Evolutionary conservation across 2,888 invertebrate genomes (phyloP).

Genomic region (Drosophila testacea): DNA sequence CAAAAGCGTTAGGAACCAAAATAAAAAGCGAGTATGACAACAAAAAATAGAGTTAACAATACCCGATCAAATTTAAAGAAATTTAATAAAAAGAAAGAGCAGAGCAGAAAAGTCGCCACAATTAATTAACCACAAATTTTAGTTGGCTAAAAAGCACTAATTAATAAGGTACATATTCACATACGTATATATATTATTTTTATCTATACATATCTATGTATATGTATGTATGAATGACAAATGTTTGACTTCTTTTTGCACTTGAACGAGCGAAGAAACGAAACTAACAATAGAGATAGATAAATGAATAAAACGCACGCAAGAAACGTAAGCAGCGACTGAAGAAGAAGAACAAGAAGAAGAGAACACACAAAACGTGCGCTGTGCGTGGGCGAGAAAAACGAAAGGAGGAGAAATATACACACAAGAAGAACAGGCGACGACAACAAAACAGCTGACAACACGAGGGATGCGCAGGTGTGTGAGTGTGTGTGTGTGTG

Average conservation of each 20-base stretch:
- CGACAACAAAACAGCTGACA: conserved; percentile 41
- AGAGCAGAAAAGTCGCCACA: conserved; percentile 12
- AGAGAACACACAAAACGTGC: conserved; percentile 37
- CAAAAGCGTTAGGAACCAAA: conserved; percentile 26
- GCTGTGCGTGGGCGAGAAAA: conserved; percentile 41
- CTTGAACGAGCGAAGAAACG: conserved; percentile 29
- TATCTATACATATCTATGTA: conserved; percentile 13
- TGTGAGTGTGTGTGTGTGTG: background rate
- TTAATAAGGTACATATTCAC: background rate
- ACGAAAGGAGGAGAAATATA: conserved; percentile 2
- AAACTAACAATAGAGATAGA: too few relatives aligned
- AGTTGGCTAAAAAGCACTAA: conserved; percentile 13
- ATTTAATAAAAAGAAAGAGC: background rate
- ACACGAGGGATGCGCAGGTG: conserved; percentile 33
- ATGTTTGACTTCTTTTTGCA: conserved; percentile 68
- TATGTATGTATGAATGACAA: conserved; percentile 19
- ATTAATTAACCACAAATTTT: conserved; percentile 21
- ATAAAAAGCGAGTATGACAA: background rate
- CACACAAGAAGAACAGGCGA: background rate
- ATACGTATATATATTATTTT: background rate
- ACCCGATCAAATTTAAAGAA: conserved; percentile 7
- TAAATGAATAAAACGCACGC: background rate
- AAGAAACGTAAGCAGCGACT: conserved; percentile 4
- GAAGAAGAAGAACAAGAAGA: conserved; percentile 5
- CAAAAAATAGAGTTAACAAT: conserved; percentile 22